Conservation (phyloP, 1,140 invertebrate species). For the Elymnias hypermnestra region DNA sequence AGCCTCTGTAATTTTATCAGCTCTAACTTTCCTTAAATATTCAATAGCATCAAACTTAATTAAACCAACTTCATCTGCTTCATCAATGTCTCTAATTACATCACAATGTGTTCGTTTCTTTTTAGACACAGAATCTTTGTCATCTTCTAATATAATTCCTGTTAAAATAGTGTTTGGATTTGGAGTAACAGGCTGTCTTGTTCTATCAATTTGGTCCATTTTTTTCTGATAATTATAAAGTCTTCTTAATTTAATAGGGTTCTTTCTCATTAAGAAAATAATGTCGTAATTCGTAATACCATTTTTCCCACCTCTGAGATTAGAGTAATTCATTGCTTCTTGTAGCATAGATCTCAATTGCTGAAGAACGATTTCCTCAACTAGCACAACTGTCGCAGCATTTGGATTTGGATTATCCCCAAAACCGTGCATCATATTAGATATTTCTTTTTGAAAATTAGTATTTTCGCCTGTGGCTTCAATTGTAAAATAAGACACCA, state of each 20-base stretch:
- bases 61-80: conserved; percentile 77
- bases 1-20: conserved; percentile 72
- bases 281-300: conserved; percentile 76
- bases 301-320: conserved; percentile 67
- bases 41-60: conserved; percentile 74
- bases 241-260: conserved; percentile 62
- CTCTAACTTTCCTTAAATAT: conserved; percentile 69
- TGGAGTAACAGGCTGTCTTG: conserved; percentile 20
- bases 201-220: conserved; percentile 56
- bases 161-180: conserved; percentile 28
- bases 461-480: conserved; percentile 46
- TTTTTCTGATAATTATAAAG: conserved; percentile 59
- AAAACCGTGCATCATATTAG: conserved; percentile 84
- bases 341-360: conserved; percentile 78
- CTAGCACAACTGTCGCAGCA: conserved; percentile 80
- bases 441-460: conserved; percentile 78
- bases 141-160: conserved; percentile 44
- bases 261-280: conserved; percentile 81
- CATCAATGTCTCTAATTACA: conserved; percentile 74
- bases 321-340: conserved; percentile 76
- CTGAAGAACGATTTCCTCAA: conserved; percentile 81
- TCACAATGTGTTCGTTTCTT: conserved; percentile 60
- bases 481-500: conserved; percentile 58
- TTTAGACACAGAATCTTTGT: conserved; percentile 47
- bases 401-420: conserved; percentile 82